Conservation (phyloP, 1,140 invertebrate genomes). For the Dinothrombium tinctorium region DNA sequence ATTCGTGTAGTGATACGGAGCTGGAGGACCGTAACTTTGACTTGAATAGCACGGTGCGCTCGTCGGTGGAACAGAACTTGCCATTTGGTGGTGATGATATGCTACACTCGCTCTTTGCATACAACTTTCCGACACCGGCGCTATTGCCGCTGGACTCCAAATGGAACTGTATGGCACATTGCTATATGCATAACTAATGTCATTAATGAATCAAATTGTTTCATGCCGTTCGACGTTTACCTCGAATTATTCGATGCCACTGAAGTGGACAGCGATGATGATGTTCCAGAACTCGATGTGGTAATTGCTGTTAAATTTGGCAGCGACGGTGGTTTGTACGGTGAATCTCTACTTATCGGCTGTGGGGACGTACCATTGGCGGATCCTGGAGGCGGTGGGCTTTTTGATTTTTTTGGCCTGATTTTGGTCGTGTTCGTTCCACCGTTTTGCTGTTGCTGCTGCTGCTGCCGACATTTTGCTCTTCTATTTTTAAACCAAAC, state of each 20-base stretch:
- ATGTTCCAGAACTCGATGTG: conserved; percentile 14
- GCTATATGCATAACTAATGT: background rate
- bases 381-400: conserved; percentile 16
- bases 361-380: conserved; percentile 16
- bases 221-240: background rate
- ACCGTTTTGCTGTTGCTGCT: conserved; percentile 19
- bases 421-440: conserved; percentile 12
- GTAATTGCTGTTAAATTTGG: conserved; percentile 14
- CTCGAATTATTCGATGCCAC: conserved; percentile 13
- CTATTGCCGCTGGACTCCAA: conserved; percentile 23
- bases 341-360: conserved; percentile 13
- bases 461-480: conserved; percentile 58
- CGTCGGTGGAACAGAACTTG: conserved; percentile 16
- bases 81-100: conserved; percentile 15
- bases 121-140: conserved; percentile 22
- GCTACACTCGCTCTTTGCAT: conserved; percentile 20
- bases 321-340: conserved; percentile 21
- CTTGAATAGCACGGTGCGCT: conserved; percentile 16
- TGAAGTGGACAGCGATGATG: conserved; percentile 6
- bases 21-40: conserved; percentile 21
- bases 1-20: conserved; percentile 21
- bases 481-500: conserved; percentile 97
- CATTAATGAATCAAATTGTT: background rate
- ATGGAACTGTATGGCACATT: conserved; percentile 18
- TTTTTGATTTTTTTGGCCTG: conserved; percentile 17